Percentiles rank a stretch among this genome's conserved stretches.
These are phyloP conservation scores for Paracentrotus lividus DNA, from an alignment of 53 echinoderm and acorn worm species.

Conservation along the genomic window DNA sequence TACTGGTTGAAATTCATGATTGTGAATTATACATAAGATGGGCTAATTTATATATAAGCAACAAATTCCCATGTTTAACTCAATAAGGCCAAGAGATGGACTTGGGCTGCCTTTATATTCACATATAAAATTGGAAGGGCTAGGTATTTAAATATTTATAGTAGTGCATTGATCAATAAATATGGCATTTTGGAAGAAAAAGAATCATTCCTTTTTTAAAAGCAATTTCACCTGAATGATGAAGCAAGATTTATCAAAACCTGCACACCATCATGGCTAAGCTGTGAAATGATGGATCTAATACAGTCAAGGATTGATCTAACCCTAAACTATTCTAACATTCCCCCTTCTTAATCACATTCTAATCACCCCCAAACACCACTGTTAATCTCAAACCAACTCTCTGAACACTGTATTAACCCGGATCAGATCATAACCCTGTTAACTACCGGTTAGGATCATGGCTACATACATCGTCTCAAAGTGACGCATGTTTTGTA, in stretches of 20 bases:
- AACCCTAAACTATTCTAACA: not conserved
- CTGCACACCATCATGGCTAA: not conserved
- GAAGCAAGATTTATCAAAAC: not conserved
- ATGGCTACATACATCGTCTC: not conserved
- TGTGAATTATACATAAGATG: too few relatives aligned
- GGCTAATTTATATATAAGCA: too few relatives aligned
- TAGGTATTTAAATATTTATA: too few relatives aligned
- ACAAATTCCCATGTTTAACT: too few relatives aligned
- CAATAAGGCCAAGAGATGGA: too few relatives aligned
- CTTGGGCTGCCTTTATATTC: too few relatives aligned
- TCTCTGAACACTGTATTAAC: conserved; percentile 7
- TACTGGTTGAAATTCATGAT: too few relatives aligned
- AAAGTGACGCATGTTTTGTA: not conserved
- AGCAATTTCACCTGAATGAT: not conserved
- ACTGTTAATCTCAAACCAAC: conserved; percentile 3
- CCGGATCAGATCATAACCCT: not conserved
- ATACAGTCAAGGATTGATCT: not conserved
- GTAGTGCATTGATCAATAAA: too few relatives aligned
- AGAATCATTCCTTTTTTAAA: not conserved
- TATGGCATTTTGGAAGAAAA: not conserved
- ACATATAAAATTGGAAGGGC: too few relatives aligned
- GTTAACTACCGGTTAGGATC: not conserved
- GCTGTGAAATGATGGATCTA: conserved; percentile 2
- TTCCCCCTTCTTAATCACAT: too few relatives aligned
- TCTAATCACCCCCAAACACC: too few relatives aligned